Percentiles rank a stretch among this genome's conserved stretches.
phyloP scores from a whole-genome alignment of 2,113 vertebrate genomes.

The Calonectris borealis region DNA sequence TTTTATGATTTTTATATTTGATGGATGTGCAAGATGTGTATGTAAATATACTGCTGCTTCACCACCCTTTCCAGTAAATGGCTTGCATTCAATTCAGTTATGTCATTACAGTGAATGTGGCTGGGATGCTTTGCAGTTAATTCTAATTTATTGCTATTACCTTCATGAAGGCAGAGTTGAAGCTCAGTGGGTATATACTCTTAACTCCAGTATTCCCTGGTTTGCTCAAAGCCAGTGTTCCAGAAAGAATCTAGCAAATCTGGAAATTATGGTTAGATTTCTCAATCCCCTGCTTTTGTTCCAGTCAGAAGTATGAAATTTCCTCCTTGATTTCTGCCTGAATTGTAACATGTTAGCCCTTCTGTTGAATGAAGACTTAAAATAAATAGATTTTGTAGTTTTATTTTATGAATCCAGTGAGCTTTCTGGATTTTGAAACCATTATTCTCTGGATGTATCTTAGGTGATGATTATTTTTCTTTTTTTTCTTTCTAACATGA shows the following conservation, averaged over 20 bases:
- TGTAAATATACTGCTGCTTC: background rate
- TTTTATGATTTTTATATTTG: background rate
- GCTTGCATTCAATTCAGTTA: background rate
- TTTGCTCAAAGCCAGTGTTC: background rate
- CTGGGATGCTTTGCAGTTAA: background rate
- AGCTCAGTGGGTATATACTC: background rate
- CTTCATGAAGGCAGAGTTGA: background rate
- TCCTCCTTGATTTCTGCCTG: background rate
- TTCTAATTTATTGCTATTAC: background rate
- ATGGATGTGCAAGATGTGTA: background rate
- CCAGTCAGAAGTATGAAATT: background rate
- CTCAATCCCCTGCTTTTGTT: background rate
- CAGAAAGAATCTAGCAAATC: background rate
- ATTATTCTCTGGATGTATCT: background rate
- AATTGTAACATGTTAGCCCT: background rate
- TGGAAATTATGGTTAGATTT: background rate
- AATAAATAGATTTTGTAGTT: background rate
- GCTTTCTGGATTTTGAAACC: background rate
- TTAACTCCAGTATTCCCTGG: background rate
- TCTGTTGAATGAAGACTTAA: background rate
- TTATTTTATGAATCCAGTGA: background rate
- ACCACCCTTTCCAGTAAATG: background rate
- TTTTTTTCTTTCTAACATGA: background rate
- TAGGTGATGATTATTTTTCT: background rate
- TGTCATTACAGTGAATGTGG: background rate